Evolutionary conservation across 1,140 invertebrate genomes (phyloP), one percentile per base, ranked within the genome.

Genomic region (Aphelenchoides avenae): DNA sequence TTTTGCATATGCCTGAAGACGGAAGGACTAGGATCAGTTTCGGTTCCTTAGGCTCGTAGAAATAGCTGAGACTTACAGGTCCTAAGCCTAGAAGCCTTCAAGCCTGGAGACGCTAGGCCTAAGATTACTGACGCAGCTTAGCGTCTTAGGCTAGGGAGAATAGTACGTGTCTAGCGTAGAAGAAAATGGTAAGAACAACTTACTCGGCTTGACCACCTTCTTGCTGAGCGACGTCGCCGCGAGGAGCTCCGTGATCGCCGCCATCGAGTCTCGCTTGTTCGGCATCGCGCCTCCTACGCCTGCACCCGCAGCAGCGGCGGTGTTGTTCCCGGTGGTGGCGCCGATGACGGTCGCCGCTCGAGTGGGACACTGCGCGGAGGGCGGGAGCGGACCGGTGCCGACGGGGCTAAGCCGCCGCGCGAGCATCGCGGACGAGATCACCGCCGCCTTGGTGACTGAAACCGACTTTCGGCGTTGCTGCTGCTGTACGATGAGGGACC

Each of bases 361-460:
- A 31, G 58, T 31, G n/a, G n/a, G n/a, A n/a, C n/a, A n/a, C n/a
- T n/a, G n/a, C n/a, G n/a, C n/a, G n/a, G n/a, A n/a, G 43, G 36
- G 46, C 59, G 63, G 39, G 36, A 30, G 43, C 27, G 22, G 22
- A 37, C 44, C 64, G 47, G 24, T 41, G 43, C 15, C 41, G 47
- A 29, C 9, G 70, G 22, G 40, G 33, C 22, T 37, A 48, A 13
- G 27, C 36, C 36, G 40, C 24, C 15, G 26, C 31, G 43, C 50
- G n/a, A 73, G 52, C 72, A 75, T 73, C 37, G 71, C 55, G 27
- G 71, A 67, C 26, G 71, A 73, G 47, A 73, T 62, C 33, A 70
- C 63, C 29, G 71, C 71, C 52, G 71, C 71, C 46, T 76, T 75
- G 42, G 69, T 57, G 41, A 72, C 71, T 73, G 57, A 61, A 75